phyloP scores from a whole-genome alignment of 2,888 invertebrate genomes.

The Drosophila paramelanica region DNA sequence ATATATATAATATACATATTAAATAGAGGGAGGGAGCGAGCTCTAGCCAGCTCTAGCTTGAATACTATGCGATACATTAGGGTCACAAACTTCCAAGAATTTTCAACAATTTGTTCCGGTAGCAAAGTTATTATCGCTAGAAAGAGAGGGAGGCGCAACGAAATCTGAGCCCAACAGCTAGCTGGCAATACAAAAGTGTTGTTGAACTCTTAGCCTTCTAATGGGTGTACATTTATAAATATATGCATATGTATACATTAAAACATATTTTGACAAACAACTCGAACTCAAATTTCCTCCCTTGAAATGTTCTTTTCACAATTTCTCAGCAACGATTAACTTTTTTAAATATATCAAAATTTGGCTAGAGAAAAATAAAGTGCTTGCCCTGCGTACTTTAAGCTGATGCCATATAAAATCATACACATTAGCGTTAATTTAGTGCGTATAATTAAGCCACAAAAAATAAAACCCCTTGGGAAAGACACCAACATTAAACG shows the following conservation, averaged over 20 bases:
- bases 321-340: conserved; percentile 38
- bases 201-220: conserved; percentile 55
- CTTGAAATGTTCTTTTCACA: conserved; percentile 33
- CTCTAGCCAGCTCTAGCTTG: not conserved
- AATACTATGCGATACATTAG: conserved; percentile 42
- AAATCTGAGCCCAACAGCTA: conserved; percentile 29
- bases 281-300: conserved; percentile 36
- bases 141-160: conserved; percentile 1
- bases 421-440: conserved; percentile 64
- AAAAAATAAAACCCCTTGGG: conserved; percentile 11
- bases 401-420: conserved; percentile 41
- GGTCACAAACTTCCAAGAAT: conserved; percentile 60
- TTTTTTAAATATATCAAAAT: conserved; percentile 28
- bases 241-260: not conserved
- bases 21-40: not conserved
- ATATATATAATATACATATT: conserved; percentile 4
- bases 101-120: conserved; percentile 72
- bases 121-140: conserved; percentile 44
- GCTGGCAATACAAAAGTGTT: conserved; percentile 37
- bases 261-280: conserved; percentile 24
- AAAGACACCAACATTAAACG: conserved; percentile 22
- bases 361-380: conserved; percentile 18
- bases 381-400: conserved; percentile 22
- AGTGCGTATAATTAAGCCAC: conserved; percentile 57
- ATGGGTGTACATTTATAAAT: not conserved